Conservation (phyloP, 2,113 vertebrate genomes). For the Xiphophorus couchianus region DNA sequence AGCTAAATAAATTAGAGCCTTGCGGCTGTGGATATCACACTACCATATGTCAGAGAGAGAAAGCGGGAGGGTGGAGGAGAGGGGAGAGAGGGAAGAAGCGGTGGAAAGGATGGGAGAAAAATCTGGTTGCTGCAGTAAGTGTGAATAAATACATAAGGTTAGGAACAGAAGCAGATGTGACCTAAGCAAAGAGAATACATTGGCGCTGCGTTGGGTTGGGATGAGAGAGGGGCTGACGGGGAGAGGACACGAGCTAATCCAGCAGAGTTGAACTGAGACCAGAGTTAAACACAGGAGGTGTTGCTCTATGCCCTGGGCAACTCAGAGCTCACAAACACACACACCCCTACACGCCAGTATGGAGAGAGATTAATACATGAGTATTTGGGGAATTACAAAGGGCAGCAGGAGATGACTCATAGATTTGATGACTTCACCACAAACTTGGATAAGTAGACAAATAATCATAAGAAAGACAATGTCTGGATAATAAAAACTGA, state of each 20-base stretch:
- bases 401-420: constrained; percentile 12
- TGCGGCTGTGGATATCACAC: constrained; percentile 77
- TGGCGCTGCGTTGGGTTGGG: not conserved
- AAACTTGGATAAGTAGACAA: constrained; percentile 25
- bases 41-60: constrained; percentile 69
- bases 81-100: constrained; percentile 27
- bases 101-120: constrained; percentile 45
- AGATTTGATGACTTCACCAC: constrained; percentile 30
- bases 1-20: constrained; percentile 79
- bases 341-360: not conserved
- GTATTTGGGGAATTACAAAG: constrained; percentile 27
- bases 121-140: constrained; percentile 60
- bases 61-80: not conserved
- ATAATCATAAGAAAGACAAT: constrained; percentile 26
- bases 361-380: constrained; percentile 43
- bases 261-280: constrained; percentile 56
- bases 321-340: constrained; percentile 21
- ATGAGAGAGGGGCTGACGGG: constrained; percentile 22
- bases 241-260: constrained; percentile 65
- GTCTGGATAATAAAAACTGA: not conserved
- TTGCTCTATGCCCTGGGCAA: constrained; percentile 44
- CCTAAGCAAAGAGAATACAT: constrained; percentile 26
- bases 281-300: constrained; percentile 65
- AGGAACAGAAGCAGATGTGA: constrained; percentile 58
- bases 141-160: constrained; percentile 70